Conservation (phyloP, 2,113 vertebrate species). For the Neogale vison region DNA sequence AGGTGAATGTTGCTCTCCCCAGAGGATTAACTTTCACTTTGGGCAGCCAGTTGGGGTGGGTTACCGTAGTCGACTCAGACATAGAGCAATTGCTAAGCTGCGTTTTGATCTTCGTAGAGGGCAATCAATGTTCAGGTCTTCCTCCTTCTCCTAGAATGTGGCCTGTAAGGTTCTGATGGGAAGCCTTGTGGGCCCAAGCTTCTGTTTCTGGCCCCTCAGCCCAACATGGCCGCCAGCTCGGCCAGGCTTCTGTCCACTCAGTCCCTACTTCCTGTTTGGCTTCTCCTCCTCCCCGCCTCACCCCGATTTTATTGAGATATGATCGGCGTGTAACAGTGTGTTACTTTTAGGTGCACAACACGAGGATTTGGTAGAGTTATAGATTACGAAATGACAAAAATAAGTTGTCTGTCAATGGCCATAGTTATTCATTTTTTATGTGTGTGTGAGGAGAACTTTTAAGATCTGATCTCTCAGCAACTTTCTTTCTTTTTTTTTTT, state of each 20-base stretch:
- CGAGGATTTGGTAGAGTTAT: neutral
- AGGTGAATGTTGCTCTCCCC: neutral
- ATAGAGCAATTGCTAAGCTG: neutral
- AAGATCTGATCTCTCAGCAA: neutral
- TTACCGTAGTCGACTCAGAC: neutral
- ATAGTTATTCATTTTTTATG: neutral
- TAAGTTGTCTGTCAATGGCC: neutral
- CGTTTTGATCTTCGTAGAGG: neutral
- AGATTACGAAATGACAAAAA: neutral
- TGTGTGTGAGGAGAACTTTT: neutral
- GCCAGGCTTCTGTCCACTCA: neutral
- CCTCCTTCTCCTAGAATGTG: neutral
- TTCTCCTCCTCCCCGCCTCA: neutral
- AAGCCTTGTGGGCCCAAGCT: neutral
- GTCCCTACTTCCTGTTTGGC: neutral
- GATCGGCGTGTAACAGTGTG: neutral
- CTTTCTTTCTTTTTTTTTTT: neutral
- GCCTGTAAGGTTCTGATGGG: neutral
- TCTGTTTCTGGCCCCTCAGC: neutral
- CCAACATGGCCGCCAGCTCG: neutral
- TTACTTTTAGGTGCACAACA: neutral
- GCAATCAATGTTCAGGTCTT: neutral
- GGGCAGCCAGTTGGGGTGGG: neutral
- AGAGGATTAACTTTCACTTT: neutral
- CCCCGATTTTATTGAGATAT: neutral